Conservation (phyloP, 1,140 invertebrate species). For the Drosophila elegans region DNA sequence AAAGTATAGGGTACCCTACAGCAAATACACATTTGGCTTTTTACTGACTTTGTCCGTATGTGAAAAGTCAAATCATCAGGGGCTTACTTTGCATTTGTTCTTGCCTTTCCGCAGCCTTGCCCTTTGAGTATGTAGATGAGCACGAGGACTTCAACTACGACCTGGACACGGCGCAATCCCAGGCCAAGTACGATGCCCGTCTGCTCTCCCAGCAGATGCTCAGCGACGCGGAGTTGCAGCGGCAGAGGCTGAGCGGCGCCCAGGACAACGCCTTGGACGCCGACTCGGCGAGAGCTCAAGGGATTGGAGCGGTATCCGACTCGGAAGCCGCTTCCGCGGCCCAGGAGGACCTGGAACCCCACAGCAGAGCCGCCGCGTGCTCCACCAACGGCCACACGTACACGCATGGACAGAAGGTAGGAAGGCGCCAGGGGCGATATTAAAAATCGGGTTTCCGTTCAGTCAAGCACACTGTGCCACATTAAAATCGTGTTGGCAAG, state of each 20-base stretch:
- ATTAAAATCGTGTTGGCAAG: not conserved
- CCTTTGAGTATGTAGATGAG: constrained; percentile 79
- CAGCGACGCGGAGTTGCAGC: constrained; percentile 63
- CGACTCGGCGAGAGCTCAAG: constrained; percentile 14
- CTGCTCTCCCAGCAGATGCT: constrained; percentile 82
- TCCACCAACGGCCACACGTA: constrained; percentile 78
- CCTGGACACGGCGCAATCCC: constrained; percentile 80
- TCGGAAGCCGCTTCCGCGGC: constrained; percentile 27
- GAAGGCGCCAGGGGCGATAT: constrained; percentile 7
- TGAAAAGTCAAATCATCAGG: constrained; percentile 50
- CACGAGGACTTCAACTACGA: constrained; percentile 80
- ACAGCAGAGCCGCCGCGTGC: constrained; percentile 78
- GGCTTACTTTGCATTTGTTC: constrained; percentile 59
- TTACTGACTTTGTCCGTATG: constrained; percentile 3
- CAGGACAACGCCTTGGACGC: constrained; percentile 31
- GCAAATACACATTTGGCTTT: not conserved
- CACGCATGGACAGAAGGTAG: constrained; percentile 84
- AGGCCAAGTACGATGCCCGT: constrained; percentile 83
- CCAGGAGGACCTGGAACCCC: constrained; percentile 75
- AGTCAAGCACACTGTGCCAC: not conserved
- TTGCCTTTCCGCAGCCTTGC: constrained; percentile 55
- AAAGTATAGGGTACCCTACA: not conserved
- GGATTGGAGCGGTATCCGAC: constrained; percentile 14
- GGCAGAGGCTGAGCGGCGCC: constrained; percentile 44
- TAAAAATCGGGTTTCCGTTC: constrained; percentile 10